Base-by-base conservation (phyloP, 2,113 vertebrate genomes). In the Sinocyclocheilus anophthalmus region DNA sequence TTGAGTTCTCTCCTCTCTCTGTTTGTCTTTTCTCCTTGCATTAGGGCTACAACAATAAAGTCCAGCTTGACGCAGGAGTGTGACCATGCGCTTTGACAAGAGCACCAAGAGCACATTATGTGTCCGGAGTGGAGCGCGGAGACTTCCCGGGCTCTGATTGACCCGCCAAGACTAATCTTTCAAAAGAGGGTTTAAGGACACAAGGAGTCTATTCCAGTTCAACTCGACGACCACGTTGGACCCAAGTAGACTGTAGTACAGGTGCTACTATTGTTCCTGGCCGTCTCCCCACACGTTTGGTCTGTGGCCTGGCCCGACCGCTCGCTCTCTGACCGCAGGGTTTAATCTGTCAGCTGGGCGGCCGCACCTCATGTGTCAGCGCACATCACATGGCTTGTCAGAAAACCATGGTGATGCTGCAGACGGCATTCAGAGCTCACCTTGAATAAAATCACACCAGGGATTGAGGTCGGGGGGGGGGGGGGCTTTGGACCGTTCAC, bases 11-110 rank as follows among this genome's bases (percentile, higher is more conserved):
- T 20, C 12, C 79, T 63, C 76, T 48, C 81, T 73, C 63, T 33
- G 20, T 76, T 84, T 70, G 85, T 86, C 86, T 88, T 76, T 67
- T 79, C 81, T 86, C 77, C 24, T 70, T 37, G 65, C 61, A 75
- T 85, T 85, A 81, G 83, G 70, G 24, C 48, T 14, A 45, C 57
- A 75, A 88, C 86, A 91, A 91, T 89, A 86, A 87, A 89, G 88
- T 86, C 83, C 42, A 85, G 82, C 87, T 90, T 90, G 83, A 89
- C 7, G 85, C 84, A 76, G 39, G 79, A 90, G 87, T 91, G 87
- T 91, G 88, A 89, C 88, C 88, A 91, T 77, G 79, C 77, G 84
- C 88, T 88, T 85, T 91, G 90, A 88, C 88, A 91, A 88, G 81
- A 87, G 87, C 81, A 87, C 88, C 87, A 89, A 84, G 86, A 80